A percentile compares a stretch with the other conserved stretches of the same genome.
Evolutionary conservation across 1,140 invertebrate species (phyloP).

Genomic region (Ganaspis sp.): DNA sequence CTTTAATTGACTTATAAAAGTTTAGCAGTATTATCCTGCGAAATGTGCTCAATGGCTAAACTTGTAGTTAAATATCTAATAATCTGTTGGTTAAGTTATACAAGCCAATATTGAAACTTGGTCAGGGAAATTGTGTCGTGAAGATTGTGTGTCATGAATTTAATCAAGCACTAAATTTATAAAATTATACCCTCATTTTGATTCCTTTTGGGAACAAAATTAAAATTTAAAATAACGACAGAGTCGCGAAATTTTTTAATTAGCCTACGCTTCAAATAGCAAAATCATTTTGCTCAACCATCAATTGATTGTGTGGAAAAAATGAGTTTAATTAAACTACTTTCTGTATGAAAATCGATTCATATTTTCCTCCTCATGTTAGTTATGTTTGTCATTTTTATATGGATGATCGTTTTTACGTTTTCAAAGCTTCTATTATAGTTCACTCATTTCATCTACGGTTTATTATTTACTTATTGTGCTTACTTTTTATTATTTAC

Average conservation of each 20-base stretch:
- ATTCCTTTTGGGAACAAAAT: neutral
- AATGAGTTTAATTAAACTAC: no score
- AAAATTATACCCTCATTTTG: neutral
- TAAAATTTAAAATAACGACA: neutral
- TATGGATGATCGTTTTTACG: no score
- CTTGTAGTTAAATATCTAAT: neutral
- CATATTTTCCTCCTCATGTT: no score
- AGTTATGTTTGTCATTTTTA: no score
- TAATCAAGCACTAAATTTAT: neutral
- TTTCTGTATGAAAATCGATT: no score
- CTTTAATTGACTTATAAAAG: neutral
- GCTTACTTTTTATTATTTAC: no score
- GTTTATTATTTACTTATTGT: no score
- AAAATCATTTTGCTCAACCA: neutral
- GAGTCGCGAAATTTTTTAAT: neutral
- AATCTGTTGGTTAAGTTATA: neutral
- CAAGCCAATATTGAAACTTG: neutral
- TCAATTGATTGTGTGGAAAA: no score
- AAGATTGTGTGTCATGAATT: neutral
- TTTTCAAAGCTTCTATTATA: no score
- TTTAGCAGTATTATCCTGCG: neutral
- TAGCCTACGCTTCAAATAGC: neutral
- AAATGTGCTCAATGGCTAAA: neutral
- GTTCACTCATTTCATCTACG: no score
- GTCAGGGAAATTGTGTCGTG: neutral